Evolutionary conservation across 2,888 invertebrate genomes (phyloP).

Genomic region (Andrena flavipes): DNA sequence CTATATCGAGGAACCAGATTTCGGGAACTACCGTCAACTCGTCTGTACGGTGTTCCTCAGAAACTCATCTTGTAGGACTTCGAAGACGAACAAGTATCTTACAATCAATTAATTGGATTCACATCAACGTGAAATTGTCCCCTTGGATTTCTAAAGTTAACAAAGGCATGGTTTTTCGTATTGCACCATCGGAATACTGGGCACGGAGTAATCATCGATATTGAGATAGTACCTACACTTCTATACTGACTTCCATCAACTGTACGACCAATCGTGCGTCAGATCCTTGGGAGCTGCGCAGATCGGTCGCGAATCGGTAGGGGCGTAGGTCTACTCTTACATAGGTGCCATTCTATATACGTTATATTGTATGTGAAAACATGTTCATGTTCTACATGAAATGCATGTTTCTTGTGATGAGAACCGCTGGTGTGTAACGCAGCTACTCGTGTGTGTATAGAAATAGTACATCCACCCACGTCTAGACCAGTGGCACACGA

Average conservation of each 20-base stretch:
- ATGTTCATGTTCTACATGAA: background rate
- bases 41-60: background rate
- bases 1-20: background rate
- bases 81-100: background rate
- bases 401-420: constrained; percentile 11
- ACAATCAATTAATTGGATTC: background rate
- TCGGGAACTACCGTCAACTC: background rate
- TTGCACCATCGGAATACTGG: too few species aligned
- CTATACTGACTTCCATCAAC: background rate
- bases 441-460: constrained; percentile 45
- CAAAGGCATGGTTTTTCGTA: too few species aligned
- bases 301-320: too few species aligned
- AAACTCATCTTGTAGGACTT: background rate
- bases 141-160: too few species aligned
- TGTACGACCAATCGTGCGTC: too few species aligned
- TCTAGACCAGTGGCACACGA: constrained; percentile 59
- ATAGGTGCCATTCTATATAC: too few species aligned
- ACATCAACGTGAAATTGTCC: too few species aligned
- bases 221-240: background rate
- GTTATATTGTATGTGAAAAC: background rate
- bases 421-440: constrained; percentile 43
- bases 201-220: background rate
- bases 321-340: too few species aligned
- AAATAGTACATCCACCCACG: constrained; percentile 55
- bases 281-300: too few species aligned